phyloP scores from a whole-genome alignment of 2,888 invertebrate genomes.

The Pachydiplax longipennis region DNA sequence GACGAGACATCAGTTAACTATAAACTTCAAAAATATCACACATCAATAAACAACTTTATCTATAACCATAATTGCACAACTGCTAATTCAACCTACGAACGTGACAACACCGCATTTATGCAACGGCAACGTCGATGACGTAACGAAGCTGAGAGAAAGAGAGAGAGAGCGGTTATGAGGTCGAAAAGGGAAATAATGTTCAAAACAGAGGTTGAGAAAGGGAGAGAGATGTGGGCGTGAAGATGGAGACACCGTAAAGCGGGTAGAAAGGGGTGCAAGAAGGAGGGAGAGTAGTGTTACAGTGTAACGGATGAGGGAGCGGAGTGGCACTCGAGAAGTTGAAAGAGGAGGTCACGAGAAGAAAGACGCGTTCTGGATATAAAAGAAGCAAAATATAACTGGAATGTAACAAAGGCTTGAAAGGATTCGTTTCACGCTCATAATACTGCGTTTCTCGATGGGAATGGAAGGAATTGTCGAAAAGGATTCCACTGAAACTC shows the following conservation, averaged over 20 bases:
- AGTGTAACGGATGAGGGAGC: not conserved
- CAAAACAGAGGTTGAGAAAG: not conserved
- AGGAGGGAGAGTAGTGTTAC: not conserved
- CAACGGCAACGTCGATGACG: not conserved
- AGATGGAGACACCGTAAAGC: not conserved
- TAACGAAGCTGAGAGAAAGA: not conserved
- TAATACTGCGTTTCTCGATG: no score
- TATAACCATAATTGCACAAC: no score
- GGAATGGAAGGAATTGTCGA: no score
- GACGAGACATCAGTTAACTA: no score
- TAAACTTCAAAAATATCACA: no score
- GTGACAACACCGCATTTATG: not conserved
- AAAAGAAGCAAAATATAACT: no score
- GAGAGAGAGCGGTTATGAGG: not conserved
- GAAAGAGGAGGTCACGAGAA: not conserved
- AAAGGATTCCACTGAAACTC: no score
- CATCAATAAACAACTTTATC: no score
- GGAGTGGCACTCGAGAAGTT: not conserved
- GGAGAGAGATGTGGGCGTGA: not conserved
- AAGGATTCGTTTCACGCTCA: no score
- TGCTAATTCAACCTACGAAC: not conserved
- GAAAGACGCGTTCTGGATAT: no score
- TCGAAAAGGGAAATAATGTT: not conserved
- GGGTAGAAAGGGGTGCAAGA: no score
- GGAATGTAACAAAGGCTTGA: no score